Evolutionary conservation across 2,888 invertebrate species (phyloP).

Genomic region (Dicycla oo): DNA sequence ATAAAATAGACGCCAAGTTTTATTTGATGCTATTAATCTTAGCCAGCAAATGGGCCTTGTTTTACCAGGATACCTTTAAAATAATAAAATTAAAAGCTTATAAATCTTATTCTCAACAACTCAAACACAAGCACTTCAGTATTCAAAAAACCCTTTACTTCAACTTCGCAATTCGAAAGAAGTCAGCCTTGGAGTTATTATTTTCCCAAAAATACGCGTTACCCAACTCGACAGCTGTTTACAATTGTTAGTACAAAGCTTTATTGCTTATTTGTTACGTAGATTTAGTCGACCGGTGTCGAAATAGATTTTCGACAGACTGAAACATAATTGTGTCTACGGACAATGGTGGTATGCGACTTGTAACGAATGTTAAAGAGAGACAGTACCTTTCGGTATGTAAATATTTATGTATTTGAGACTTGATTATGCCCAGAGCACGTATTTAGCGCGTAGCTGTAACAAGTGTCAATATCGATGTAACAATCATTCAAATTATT

Average conservation of each 20-base stretch:
- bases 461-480: conserved; percentile 28
- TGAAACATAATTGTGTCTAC: conserved; percentile 49
- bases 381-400: conserved; percentile 12
- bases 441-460: conserved; percentile 37
- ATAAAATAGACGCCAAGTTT: background rate
- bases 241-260: conserved; percentile 46
- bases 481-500: conserved; percentile 20
- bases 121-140: background rate
- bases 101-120: background rate
- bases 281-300: conserved; percentile 40
- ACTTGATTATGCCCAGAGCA: conserved; percentile 22
- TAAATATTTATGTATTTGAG: conserved; percentile 15
- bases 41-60: background rate
- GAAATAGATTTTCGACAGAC: conserved; percentile 63
- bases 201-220: conserved; percentile 46
- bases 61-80: background rate
- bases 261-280: conserved; percentile 54
- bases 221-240: conserved; percentile 37
- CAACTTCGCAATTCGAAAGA: conserved; percentile 31
- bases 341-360: conserved; percentile 47
- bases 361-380: conserved; percentile 53
- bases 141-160: background rate
- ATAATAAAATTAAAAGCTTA: background rate
- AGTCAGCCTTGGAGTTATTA: conserved; percentile 34
- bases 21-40: background rate